Conservation (phyloP, 2,888 invertebrate species). For the Microplitis deprimator region DNA sequence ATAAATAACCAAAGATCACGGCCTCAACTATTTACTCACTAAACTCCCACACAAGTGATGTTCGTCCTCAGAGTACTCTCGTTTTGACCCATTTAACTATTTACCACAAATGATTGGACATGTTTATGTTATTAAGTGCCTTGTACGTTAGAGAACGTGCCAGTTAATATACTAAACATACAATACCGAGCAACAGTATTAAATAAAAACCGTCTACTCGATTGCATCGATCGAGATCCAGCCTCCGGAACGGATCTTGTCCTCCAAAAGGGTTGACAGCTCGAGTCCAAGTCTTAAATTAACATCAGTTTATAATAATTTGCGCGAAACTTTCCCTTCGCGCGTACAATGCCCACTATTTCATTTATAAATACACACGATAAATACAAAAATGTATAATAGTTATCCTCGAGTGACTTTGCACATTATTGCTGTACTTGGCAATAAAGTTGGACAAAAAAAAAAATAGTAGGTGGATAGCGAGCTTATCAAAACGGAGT, state of each 20-base stretch:
- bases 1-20: constrained; percentile 49
- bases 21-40: constrained; percentile 39
- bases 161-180: constrained; percentile 9
- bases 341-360: constrained; percentile 28
- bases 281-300: constrained; percentile 3
- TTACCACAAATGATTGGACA: constrained; percentile 14
- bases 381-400: background rate
- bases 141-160: constrained; percentile 8
- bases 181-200: background rate
- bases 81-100: constrained; percentile 13
- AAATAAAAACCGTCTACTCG: background rate
- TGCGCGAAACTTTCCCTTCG: constrained; percentile 12
- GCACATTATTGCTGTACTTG: background rate
- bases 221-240: background rate
- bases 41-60: constrained; percentile 51
- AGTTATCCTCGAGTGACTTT: background rate
- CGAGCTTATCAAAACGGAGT: constrained; percentile 20
- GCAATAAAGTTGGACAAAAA: background rate
- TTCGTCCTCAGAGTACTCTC: constrained; percentile 3
- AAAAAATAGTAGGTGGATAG: constrained; percentile 31
- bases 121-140: constrained; percentile 21
- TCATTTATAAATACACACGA: background rate
- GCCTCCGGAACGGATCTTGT: constrained; percentile 29
- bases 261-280: constrained; percentile 28
- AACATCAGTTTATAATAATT: background rate